Base-by-base conservation (phyloP, 2,113 vertebrate genomes). In the Apus apus region DNA sequence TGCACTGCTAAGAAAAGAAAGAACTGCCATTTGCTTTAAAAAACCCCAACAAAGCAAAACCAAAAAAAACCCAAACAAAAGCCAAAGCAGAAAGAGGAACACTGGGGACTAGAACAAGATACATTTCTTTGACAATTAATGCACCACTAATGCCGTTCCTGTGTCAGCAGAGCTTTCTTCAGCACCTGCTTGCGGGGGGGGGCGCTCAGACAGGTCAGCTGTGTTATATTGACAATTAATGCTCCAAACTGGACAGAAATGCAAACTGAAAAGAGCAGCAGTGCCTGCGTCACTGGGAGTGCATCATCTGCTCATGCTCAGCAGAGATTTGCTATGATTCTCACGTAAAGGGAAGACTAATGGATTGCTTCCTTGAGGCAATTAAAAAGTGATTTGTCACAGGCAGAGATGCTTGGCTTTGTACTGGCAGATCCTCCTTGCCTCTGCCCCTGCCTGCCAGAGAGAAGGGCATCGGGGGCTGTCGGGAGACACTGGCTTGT, bases 321-420 rank as follows among this genome's bases (percentile, higher is more conserved):
- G 92, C 74, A 20, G 66, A 56, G 50, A 96, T 98, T 98, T 98
- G 98, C 97, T 98, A 98, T 98, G 98, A 97, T 90, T 46, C 94
- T 97, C 97, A 97, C 87, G 78, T 94, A 98, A 98, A 97, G 97
- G 94, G 97, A 98, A 98, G 97, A 98, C 98, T 98, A 98, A 98
- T 98, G 97, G 96, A 98, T 98, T 98, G 98, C 98, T 98, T 98
- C 98, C 98, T 98, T 92, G 96, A 98, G 98, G 98, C 98, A 99
- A 99, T 99, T 99, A 99, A 98, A 98, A 99, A 99, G 98, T 97
- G 98, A 98, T 99, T 99, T 98, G 98, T 98, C 98, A 98, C 98
- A 98, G 97, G 96, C 98, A 95, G 95, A 96, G 98, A 97, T 81
- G 87, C 79, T 36, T 92, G 97, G 98, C 94, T 95, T 90, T 93